A percentile compares a stretch with the other conserved stretches of the same genome.
Evolutionary conservation across 1,140 invertebrate genomes (phyloP).

Genomic region (Procambarus clarkii): DNA sequence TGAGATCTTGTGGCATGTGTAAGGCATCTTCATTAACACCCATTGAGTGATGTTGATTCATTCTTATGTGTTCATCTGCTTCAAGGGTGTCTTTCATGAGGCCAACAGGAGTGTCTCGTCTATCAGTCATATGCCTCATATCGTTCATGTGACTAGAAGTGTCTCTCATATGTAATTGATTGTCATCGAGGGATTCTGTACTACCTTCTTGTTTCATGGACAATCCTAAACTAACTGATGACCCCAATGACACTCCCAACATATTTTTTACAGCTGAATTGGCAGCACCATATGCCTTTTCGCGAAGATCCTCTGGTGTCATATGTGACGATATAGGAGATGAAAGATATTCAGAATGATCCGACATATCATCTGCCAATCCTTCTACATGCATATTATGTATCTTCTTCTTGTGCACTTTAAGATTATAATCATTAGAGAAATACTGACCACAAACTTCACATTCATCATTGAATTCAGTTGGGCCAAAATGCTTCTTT

Average conservation of each 20-base stretch:
- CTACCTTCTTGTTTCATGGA: slow-evolving; percentile 70
- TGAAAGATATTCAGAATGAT: slow-evolving; percentile 62
- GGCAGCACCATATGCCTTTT: slow-evolving; percentile 68
- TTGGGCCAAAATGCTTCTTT: slow-evolving; percentile 71
- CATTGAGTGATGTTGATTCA: slow-evolving; percentile 67
- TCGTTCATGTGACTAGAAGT: slow-evolving; percentile 60
- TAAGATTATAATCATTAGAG: slow-evolving; percentile 70
- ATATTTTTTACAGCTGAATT: slow-evolving; percentile 71
- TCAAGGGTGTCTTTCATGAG: slow-evolving; percentile 62
- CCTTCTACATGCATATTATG: slow-evolving; percentile 71
- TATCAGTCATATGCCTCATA: slow-evolving; percentile 61
- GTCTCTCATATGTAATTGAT: slow-evolving; percentile 51
- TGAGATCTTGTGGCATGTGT: slow-evolving; percentile 71
- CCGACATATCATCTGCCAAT: slow-evolving; percentile 53
- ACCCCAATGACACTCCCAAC: slow-evolving; percentile 66
- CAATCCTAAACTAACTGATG: slow-evolving; percentile 56
- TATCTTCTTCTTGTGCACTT: slow-evolving; percentile 71
- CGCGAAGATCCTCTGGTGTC: slow-evolving; percentile 53
- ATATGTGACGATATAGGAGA: slow-evolving; percentile 57
- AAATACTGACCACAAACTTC: slow-evolving; percentile 69
- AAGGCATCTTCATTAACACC: slow-evolving; percentile 64
- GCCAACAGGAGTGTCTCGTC: slow-evolving; percentile 47
- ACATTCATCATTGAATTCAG: slow-evolving; percentile 70
- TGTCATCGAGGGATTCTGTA: slow-evolving; percentile 63
- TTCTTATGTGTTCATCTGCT: slow-evolving; percentile 58